A percentile compares a stretch with the other conserved stretches of the same genome.
These are phyloP conservation scores for Fistularia commersonii DNA, from an alignment of 2,797 vertebrate genomes.

Conservation along the genomic window DNA sequence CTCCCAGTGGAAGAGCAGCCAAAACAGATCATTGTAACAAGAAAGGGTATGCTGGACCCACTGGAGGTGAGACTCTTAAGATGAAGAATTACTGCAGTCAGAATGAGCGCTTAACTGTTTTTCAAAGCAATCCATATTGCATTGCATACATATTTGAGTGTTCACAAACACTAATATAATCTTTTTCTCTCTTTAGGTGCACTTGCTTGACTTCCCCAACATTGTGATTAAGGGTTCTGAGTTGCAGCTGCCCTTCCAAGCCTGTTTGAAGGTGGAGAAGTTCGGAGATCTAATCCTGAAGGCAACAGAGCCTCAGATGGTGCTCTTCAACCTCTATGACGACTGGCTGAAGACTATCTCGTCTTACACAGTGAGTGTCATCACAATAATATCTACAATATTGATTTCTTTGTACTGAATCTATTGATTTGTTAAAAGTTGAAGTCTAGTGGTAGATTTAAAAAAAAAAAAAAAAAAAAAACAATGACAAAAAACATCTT, in stretches of 20 bases:
- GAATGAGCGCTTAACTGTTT: not conserved
- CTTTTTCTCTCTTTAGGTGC: conserved; percentile 78
- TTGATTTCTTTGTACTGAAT: too few relatives aligned
- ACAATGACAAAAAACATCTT: not conserved
- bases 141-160: not conserved
- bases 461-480: not conserved
- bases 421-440: too few relatives aligned
- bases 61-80: conserved; percentile 81
- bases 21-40: conserved; percentile 98
- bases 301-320: conserved; percentile 99
- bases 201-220: conserved; percentile 98
- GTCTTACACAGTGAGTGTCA: conserved; percentile 89
- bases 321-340: conserved; percentile 98
- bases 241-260: conserved; percentile 98
- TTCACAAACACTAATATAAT: not conserved
- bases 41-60: conserved; percentile 98
- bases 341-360: conserved; percentile 99
- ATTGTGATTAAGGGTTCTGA: conserved; percentile 99
- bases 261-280: conserved; percentile 98
- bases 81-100: not conserved
- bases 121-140: not conserved
- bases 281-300: conserved; percentile 98
- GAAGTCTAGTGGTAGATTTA: too few relatives aligned
- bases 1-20: conserved; percentile 98
- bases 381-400: too few relatives aligned